Percentiles rank a stretch among this genome's conserved stretches.
Conservation (phyloP, 1,140 invertebrate genomes). For the Drosophila yakuba region DNA sequence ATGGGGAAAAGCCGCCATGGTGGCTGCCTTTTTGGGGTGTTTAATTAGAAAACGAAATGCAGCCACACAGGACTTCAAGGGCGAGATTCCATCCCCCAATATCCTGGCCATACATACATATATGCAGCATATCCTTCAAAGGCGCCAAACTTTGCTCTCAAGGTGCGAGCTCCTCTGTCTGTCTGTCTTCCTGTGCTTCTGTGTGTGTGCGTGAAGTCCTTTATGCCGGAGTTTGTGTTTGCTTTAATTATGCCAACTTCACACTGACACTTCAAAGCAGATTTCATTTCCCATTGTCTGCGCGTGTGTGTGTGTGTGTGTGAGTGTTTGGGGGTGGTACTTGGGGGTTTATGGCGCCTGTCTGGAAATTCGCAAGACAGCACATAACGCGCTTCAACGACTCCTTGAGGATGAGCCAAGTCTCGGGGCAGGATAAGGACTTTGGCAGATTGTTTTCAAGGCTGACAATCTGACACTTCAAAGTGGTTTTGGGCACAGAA, state of each 20-base stretch:
- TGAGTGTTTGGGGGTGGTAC: background rate
- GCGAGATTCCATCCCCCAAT: slow-evolving; percentile 9
- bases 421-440: background rate
- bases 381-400: slow-evolving; percentile 35
- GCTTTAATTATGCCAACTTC: slow-evolving; percentile 82
- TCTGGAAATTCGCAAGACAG: slow-evolving; percentile 46
- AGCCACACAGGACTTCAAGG: slow-evolving; percentile 38
- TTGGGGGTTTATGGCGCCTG: slow-evolving; percentile 3
- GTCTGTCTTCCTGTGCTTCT: slow-evolving; percentile 1
- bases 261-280: slow-evolving; percentile 83
- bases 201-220: slow-evolving; percentile 18
- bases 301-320: background rate
- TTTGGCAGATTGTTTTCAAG: slow-evolving; percentile 21
- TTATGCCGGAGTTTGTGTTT: slow-evolving; percentile 29
- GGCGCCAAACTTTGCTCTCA: slow-evolving; percentile 72
- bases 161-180: slow-evolving; percentile 47
- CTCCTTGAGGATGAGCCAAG: slow-evolving; percentile 5
- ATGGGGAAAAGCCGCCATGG: background rate
- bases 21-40: slow-evolving; percentile 65
- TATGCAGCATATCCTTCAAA: slow-evolving; percentile 39
- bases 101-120: background rate
- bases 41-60: slow-evolving; percentile 81
- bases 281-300: slow-evolving; percentile 44
- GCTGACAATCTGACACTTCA: slow-evolving; percentile 33
- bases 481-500: slow-evolving; percentile 1